Conservation (phyloP, 2,888 invertebrate genomes). For the Scelioninae gen. 1 region DNA sequence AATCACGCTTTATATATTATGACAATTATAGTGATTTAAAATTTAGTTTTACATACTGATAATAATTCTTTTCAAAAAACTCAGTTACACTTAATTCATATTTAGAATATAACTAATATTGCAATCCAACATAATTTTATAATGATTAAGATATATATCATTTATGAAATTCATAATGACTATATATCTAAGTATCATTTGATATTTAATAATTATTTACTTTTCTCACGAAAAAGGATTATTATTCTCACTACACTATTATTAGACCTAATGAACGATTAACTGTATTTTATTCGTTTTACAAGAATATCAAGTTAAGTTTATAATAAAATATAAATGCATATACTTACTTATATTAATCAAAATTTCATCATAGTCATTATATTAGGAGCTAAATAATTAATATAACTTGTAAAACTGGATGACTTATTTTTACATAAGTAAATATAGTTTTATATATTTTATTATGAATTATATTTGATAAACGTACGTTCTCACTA, state of each 20-base stretch:
- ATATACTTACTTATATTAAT: conserved; percentile 44
- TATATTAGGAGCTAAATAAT: conserved; percentile 17
- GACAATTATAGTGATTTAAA: conserved; percentile 77
- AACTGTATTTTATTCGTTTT: conserved; percentile 43
- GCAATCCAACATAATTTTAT: no score
- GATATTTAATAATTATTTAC: conserved; percentile 25
- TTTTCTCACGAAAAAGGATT: conserved; percentile 42
- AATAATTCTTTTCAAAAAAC: conserved; percentile 71
- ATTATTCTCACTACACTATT: conserved; percentile 16
- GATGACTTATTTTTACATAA: conserved; percentile 42
- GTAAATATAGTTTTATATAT: conserved; percentile 53
- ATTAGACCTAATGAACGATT: conserved; percentile 30
- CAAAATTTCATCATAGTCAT: conserved; percentile 47
- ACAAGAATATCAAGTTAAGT: conserved; percentile 21
- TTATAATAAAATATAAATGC: conserved; percentile 46
- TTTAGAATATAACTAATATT: no score
- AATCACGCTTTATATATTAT: conserved; percentile 78
- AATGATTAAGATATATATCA: no score
- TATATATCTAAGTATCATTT: conserved; percentile 9
- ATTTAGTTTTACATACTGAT: conserved; percentile 19
- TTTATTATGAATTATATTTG: conserved; percentile 40
- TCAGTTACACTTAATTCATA: no score
- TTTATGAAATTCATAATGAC: no score
- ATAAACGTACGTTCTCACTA: conserved; percentile 35
- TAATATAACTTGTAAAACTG: conserved; percentile 46